Evolutionary conservation across 2,888 invertebrate species (phyloP).

Genomic region (Litoditis marina): DNA sequence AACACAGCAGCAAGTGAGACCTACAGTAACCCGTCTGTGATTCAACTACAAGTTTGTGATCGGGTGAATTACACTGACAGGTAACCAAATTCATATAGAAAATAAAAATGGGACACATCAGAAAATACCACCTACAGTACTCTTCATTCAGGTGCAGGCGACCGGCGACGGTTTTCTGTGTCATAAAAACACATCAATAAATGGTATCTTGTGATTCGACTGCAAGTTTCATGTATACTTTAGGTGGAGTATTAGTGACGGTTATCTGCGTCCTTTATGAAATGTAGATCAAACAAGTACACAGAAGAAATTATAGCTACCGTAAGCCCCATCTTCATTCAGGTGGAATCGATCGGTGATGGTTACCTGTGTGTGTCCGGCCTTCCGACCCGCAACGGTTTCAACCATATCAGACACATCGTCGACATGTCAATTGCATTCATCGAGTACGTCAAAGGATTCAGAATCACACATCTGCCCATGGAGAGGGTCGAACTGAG

Average conservation of each 20-base stretch:
- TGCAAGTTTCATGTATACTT: no score
- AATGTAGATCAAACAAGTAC: neutral
- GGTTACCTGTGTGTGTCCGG: conserved; percentile 59
- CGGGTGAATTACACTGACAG: no score
- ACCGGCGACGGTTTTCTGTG: conserved; percentile 59
- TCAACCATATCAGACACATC: conserved; percentile 43
- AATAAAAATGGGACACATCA: neutral
- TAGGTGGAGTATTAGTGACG: no score
- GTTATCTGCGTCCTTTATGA: no score
- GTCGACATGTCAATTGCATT: conserved; percentile 54
- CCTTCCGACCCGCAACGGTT: conserved; percentile 52
- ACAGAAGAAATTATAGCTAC: no score
- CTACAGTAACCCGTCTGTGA: no score
- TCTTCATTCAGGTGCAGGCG: conserved; percentile 55
- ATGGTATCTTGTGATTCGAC: no score
- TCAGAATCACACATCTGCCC: conserved; percentile 51
- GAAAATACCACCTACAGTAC: no score
- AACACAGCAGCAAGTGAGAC: no score
- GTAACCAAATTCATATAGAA: no score
- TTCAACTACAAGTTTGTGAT: no score
- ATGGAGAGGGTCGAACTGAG: conserved; percentile 49
- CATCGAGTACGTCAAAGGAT: conserved; percentile 36
- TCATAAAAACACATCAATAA: no score
- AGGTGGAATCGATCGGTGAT: conserved; percentile 59
- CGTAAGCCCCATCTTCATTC: conserved; percentile 3